A percentile compares a stretch with the other conserved stretches of the same genome.
Evolutionary conservation across 2,888 invertebrate species (phyloP).

Genomic region (Onthophagus sagittarius): DNA sequence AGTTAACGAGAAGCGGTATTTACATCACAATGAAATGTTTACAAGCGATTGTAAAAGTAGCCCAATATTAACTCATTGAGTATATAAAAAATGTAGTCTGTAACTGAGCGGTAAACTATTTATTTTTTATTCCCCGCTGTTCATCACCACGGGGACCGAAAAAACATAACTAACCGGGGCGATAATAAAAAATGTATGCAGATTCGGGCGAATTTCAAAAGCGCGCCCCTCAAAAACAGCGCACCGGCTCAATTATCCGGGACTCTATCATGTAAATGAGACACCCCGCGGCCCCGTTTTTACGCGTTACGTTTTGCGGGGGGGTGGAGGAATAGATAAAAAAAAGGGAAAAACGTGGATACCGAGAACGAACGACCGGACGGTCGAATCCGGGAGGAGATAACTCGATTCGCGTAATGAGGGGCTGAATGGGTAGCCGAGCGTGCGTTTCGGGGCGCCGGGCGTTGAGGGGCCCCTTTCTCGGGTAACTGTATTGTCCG

Average conservation of each 20-base stretch:
- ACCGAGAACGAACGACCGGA: slow-evolving; percentile 3
- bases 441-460: slow-evolving; percentile 31
- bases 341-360: slow-evolving; percentile 10
- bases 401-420: slow-evolving; percentile 44
- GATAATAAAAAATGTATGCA: background rate
- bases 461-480: slow-evolving; percentile 21
- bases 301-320: slow-evolving; percentile 3
- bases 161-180: background rate
- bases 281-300: slow-evolving; percentile 1
- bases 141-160: background rate
- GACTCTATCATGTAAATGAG: slow-evolving; percentile 22
- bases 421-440: slow-evolving; percentile 40
- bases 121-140: background rate
- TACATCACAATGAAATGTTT: background rate
- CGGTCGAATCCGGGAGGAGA: slow-evolving; percentile 23
- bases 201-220: slow-evolving; percentile 13
- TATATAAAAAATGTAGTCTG: too few species aligned
- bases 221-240: slow-evolving; percentile 20
- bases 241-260: slow-evolving; percentile 21
- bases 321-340: background rate
- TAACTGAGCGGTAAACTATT: background rate
- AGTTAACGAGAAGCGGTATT: background rate
- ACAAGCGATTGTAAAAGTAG: background rate
- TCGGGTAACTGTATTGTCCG: slow-evolving; percentile 45
- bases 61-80: background rate